These are phyloP conservation scores for Prosapia bicincta DNA, from an alignment of 2,888 invertebrate species.

Conservation along the genomic window DNA sequence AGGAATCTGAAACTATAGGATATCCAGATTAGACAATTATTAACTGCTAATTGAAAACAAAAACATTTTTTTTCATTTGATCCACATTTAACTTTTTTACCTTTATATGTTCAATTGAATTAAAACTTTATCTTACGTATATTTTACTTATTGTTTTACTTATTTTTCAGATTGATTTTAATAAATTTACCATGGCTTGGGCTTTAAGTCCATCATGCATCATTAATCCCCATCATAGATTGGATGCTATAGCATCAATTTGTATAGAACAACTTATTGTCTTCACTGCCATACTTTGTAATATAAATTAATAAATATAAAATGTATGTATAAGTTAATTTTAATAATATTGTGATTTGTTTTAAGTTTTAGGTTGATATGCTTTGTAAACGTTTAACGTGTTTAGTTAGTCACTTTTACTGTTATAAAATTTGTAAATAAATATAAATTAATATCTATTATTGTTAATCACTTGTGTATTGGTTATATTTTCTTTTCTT, in stretches of 20 bases:
- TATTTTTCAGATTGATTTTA: background rate
- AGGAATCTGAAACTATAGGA: too few relatives aligned
- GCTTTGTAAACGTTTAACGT: slow-evolving; percentile 29
- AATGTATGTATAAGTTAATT: slow-evolving; percentile 22
- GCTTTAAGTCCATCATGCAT: background rate
- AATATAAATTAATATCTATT: slow-evolving; percentile 25
- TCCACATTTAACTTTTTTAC: too few relatives aligned
- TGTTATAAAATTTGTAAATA: slow-evolving; percentile 30
- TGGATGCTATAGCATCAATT: background rate
- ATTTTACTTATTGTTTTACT: too few relatives aligned
- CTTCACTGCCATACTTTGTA: slow-evolving; percentile 30
- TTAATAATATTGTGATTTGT: slow-evolving; percentile 25
- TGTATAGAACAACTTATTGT: background rate
- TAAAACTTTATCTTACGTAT: too few relatives aligned
- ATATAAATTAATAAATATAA: slow-evolving; percentile 13
- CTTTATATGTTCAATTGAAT: too few relatives aligned
- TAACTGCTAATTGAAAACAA: too few relatives aligned
- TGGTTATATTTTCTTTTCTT: background rate
- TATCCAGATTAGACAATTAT: too few relatives aligned
- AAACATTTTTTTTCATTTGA: too few relatives aligned
- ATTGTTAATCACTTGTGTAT: slow-evolving; percentile 17
- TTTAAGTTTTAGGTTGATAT: slow-evolving; percentile 21
- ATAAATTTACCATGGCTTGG: background rate
- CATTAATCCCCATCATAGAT: background rate
- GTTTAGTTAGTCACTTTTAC: slow-evolving; percentile 26